Base-by-base conservation (phyloP, 2,888 invertebrate species). In the Perizoma affinitatum region DNA sequence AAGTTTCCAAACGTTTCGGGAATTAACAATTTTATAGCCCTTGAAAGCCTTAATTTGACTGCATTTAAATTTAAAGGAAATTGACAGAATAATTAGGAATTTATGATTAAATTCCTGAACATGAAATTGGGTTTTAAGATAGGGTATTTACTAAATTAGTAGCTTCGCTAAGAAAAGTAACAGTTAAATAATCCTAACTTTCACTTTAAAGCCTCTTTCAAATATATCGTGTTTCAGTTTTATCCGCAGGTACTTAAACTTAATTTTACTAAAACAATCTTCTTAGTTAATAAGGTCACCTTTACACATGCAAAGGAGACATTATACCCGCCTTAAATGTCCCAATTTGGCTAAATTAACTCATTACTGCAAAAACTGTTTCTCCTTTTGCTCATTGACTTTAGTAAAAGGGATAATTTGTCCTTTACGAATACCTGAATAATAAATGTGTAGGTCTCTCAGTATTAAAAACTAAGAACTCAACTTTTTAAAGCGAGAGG, bases 271-370 rank as follows among this genome's bases (percentile, higher is more conserved):
- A 65, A 59, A 54, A 70, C 72, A 69, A 71, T 75, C 68, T 72
- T 56, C 65, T 67, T 65, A 72, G 11, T 67, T 69, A 65, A 67
- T 71, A 71, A 73, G 68, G 67, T 57, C 57, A 54, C 65, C 66
- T 69, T 65, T 67, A 66, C 65, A 73, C 70, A 73, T 74, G 74
- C 77, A 73, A 78, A 74, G 65, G 71, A 67, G 69, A 69, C 66
- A 69, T 75, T 74, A 70, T 65, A 54, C 62, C 61, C 68, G 59
- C 59, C 72, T 66, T 59, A 54, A 63, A 73, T 71, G 71, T 71
- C 73, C 73, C 78, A 77, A 78, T 82, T 78, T 75, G 66, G 71
- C 67, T 73, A 76, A 79, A 82, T 81, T 77, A 77, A 74, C 76
- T 79, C 75, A 81, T 83, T 82, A 78, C 74, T 63, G 71, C 74